Percentiles rank a stretch among this genome's conserved stretches.
Evolutionary conservation across 2,113 vertebrate genomes (phyloP).

Genomic region (Sorex araneus): DNA sequence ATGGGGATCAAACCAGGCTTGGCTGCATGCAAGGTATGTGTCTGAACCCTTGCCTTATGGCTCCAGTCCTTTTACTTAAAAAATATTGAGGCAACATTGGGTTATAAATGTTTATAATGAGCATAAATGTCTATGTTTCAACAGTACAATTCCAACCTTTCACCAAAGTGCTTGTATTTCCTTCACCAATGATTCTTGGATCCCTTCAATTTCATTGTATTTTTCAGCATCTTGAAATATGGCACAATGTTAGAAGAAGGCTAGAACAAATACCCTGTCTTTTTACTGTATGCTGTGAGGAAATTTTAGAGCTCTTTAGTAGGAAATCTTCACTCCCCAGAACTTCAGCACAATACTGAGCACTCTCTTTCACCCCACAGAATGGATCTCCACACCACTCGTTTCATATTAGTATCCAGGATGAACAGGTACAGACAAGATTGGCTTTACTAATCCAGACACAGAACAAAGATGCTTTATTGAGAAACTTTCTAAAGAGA

Average conservation of each 20-base stretch:
- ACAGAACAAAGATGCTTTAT: slow-evolving; percentile 48
- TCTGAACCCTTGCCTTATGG: no score
- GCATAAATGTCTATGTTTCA: no score
- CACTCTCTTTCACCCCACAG: background rate
- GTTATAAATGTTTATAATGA: no score
- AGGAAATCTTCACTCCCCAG: background rate
- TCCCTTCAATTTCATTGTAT: background rate
- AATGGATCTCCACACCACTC: background rate
- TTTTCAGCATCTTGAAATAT: slow-evolving; percentile 29
- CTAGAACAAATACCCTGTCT: background rate
- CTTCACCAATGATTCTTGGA: no score
- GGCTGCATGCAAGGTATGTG: no score
- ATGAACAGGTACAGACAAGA: background rate
- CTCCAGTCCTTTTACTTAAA: no score
- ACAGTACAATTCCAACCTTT: no score
- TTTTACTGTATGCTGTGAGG: background rate
- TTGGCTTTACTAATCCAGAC: background rate
- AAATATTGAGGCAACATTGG: no score
- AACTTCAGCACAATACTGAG: background rate
- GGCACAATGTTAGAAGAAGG: background rate
- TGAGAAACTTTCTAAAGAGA: slow-evolving; percentile 15
- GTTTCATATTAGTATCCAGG: background rate
- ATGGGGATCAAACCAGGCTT: no score
- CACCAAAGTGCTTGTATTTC: no score
- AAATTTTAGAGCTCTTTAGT: background rate